phyloP scores from a whole-genome alignment of 1,140 invertebrate species.

The Nomia melanderi region DNA sequence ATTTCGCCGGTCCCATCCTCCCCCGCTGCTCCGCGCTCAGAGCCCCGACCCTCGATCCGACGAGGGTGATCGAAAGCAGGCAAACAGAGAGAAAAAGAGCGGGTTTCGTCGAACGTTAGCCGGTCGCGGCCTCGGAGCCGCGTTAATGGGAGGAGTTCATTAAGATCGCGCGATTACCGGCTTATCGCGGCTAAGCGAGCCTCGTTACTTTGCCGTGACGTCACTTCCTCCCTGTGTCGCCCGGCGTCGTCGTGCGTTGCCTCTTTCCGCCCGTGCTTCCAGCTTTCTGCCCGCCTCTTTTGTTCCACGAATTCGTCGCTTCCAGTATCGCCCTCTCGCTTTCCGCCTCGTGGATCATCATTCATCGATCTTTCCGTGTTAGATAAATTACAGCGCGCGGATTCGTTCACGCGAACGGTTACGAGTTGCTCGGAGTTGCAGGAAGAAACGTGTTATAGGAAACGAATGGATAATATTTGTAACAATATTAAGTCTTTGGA shows the following conservation, averaged over 20 bases:
- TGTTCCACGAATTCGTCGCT: conserved; percentile 50
- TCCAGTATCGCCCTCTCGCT: not conserved
- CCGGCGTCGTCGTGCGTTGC: conserved; percentile 33
- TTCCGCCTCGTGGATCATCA: not conserved
- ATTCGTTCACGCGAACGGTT: no score
- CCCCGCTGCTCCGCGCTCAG: no score
- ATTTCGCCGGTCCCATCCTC: no score
- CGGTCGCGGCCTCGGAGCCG: conserved; percentile 65
- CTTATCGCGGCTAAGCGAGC: conserved; percentile 67
- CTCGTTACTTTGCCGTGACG: conserved; percentile 74
- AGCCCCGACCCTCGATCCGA: not conserved
- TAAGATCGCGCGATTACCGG: conserved; percentile 72
- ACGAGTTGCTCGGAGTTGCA: no score
- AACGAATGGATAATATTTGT: no score
- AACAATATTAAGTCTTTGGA: no score
- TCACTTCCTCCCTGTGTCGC: conserved; percentile 70
- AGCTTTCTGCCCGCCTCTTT: conserved; percentile 43
- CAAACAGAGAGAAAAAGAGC: conserved; percentile 38
- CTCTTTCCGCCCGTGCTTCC: conserved; percentile 34
- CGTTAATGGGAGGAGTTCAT: conserved; percentile 75
- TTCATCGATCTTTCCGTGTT: no score
- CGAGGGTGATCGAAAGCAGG: conserved; percentile 30
- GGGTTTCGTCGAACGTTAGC: conserved; percentile 60
- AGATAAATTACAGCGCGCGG: no score
- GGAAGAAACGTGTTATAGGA: no score